Evolutionary conservation across 1,140 invertebrate genomes (phyloP), one percentile per base, ranked within the genome.

Genomic region (Bicyclus anynana): DNA sequence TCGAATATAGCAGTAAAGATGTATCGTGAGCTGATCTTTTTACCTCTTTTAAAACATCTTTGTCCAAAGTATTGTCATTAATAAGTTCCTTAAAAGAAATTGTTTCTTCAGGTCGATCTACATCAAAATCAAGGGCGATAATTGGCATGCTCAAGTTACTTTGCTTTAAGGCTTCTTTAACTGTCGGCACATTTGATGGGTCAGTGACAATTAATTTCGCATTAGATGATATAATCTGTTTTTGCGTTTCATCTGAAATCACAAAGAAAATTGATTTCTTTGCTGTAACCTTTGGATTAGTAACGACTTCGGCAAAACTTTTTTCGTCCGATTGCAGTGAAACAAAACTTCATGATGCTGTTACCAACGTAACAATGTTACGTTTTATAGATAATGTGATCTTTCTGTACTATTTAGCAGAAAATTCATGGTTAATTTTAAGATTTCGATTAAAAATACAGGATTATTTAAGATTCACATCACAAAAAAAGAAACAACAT

Each of bases 221-320:
- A 5, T 91, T 84, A 9, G 92, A 93, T 66, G 92, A 89, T 29
- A 77, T 72, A n/a, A 97, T 64, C 74, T 96, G 95, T 23, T 91
- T 90, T n/a, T 88, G 78, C 13, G 97, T 92, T 91, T 97, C 96
- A 68, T 94, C 96, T 96, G 76, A 5, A 23, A 46, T 42, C 10
- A 33, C 1, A 33, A 1, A 10, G 7, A 12, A 12, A n/a, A n/a
- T n/a, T n/a, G n/a, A n/a, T n/a, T n/a, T n/a, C n/a, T n/a, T n/a
- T n/a, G n/a, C n/a, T n/a, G n/a, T n/a, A n/a, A n/a, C n/a, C n/a
- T n/a, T n/a, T n/a, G n/a, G n/a, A n/a, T n/a, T n/a, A n/a, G n/a
- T n/a, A n/a, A n/a, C n/a, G n/a, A n/a, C n/a, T n/a, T n/a, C n/a
- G n/a, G n/a, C n/a, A n/a, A n/a, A n/a, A n/a, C n/a, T n/a, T n/a